Evolutionary conservation across 2,888 invertebrate species (phyloP).

Genomic region (Aromia moschata): DNA sequence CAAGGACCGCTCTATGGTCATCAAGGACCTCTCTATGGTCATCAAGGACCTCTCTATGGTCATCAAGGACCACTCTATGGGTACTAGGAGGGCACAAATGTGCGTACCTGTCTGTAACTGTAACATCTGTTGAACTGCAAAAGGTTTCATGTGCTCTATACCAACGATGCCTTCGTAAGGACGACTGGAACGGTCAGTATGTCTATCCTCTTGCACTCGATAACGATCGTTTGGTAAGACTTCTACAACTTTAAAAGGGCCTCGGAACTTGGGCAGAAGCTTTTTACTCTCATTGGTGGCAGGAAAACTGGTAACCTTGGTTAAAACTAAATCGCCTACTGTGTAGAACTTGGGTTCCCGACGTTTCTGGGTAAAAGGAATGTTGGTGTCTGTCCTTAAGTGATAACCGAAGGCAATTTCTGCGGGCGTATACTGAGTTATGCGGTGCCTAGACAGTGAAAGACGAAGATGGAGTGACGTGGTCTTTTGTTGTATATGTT

Average conservation of each 20-base stretch:
- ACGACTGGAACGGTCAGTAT: slow-evolving; percentile 1
- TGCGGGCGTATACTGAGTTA: slow-evolving; percentile 28
- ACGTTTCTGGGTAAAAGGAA: slow-evolving; percentile 21
- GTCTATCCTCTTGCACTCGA: slow-evolving; percentile 1
- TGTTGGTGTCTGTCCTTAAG: slow-evolving; percentile 28
- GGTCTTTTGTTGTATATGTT: no score
- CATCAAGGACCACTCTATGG: no score
- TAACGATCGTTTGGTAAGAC: slow-evolving; percentile 29
- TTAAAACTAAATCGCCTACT: slow-evolving; percentile 32
- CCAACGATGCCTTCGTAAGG: slow-evolving; percentile 9
- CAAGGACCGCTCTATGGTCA: no score
- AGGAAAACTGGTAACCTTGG: slow-evolving; percentile 29
- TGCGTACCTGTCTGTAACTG: no score
- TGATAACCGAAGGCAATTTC: slow-evolving; percentile 23
- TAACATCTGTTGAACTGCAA: no score
- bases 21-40: no score
- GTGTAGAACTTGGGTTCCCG: slow-evolving; percentile 15
- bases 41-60: no score
- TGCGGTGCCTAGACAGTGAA: no score
- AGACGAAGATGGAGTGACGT: no score
- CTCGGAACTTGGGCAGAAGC: slow-evolving; percentile 5
- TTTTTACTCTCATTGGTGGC: slow-evolving; percentile 27
- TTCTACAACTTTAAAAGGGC: slow-evolving; percentile 20
- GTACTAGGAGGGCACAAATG: no score
- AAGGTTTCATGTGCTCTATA: slow-evolving; percentile 4